Percentiles rank a stretch among this genome's conserved stretches.
These are phyloP conservation scores for Mormyrus proboscirostris DNA, from an alignment of 2,797 vertebrate species.

Conservation along the genomic window DNA sequence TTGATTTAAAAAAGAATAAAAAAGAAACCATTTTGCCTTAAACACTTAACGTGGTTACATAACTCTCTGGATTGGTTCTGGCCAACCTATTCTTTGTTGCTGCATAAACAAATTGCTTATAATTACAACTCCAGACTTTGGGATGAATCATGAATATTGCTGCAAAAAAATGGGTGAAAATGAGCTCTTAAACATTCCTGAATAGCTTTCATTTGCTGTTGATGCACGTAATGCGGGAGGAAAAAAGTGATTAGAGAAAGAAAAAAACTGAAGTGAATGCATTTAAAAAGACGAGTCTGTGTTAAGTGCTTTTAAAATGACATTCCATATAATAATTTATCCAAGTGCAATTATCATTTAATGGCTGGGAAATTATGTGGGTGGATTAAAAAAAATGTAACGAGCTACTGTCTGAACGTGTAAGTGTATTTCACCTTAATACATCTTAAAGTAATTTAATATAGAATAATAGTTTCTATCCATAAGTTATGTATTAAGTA, in stretches of 20 bases:
- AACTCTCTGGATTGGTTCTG: not conserved
- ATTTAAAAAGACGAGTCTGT: conserved; percentile 8
- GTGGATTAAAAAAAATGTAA: not conserved
- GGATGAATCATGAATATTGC: conserved; percentile 5
- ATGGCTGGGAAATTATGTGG: not conserved
- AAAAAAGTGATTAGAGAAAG: not conserved
- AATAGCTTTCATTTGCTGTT: not conserved
- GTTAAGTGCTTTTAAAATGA: not conserved
- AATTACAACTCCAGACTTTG: not conserved
- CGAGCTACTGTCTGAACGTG: not conserved
- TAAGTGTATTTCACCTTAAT: not conserved
- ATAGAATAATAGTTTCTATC: not conserved
- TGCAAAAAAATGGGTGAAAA: not conserved
- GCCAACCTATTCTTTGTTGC: not conserved
- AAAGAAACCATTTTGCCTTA: not conserved
- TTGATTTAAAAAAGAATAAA: not conserved
- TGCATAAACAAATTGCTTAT: not conserved
- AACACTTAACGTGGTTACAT: not conserved
- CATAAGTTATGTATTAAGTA: not conserved
- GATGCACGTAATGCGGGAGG: not conserved
- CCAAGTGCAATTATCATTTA: not conserved
- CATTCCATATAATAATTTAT: not conserved
- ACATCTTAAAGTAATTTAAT: not conserved
- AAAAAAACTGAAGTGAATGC: conserved; percentile 7
- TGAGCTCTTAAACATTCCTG: conserved; percentile 7